Conservation (phyloP, 2,797 vertebrate genomes). For the Lophius americanus region DNA sequence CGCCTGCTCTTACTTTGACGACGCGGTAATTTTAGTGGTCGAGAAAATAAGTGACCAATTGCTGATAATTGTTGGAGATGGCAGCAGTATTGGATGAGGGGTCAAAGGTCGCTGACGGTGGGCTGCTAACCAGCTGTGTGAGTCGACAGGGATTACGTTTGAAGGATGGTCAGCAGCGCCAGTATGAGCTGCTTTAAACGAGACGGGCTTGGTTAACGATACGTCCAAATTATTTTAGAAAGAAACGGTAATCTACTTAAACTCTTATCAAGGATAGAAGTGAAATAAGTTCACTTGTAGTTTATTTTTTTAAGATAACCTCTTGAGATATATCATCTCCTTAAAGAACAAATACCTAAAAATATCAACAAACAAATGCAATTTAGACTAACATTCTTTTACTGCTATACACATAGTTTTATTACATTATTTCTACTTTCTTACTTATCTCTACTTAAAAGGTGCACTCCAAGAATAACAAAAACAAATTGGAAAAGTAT, state of each 20-base stretch:
- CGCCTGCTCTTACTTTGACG: conserved; percentile 76
- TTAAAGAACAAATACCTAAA: neutral
- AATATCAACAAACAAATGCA: neutral
- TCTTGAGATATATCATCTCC: too few relatives aligned
- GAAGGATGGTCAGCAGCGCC: conserved; percentile 63
- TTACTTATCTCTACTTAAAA: too few relatives aligned
- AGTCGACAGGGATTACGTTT: conserved; percentile 80
- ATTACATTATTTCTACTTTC: neutral
- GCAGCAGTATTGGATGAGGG: conserved; percentile 75
- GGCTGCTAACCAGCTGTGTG: conserved; percentile 86
- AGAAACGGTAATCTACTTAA: neutral
- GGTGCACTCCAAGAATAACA: too few relatives aligned
- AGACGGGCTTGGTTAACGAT: neutral
- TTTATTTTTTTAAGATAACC: too few relatives aligned
- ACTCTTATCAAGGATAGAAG: neutral
- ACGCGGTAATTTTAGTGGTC: conserved; percentile 84
- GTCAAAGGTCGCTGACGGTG: conserved; percentile 56
- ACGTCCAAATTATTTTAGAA: neutral
- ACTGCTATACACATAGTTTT: neutral
- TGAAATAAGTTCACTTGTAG: too few relatives aligned
- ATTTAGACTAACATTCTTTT: neutral
- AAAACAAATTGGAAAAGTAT: too few relatives aligned
- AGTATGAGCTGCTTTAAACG: conserved; percentile 16
- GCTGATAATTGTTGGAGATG: conserved; percentile 87
- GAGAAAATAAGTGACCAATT: conserved; percentile 93